Evolutionary conservation across 2,113 vertebrate genomes (phyloP).

Genomic region (Pleuronectes platessa): DNA sequence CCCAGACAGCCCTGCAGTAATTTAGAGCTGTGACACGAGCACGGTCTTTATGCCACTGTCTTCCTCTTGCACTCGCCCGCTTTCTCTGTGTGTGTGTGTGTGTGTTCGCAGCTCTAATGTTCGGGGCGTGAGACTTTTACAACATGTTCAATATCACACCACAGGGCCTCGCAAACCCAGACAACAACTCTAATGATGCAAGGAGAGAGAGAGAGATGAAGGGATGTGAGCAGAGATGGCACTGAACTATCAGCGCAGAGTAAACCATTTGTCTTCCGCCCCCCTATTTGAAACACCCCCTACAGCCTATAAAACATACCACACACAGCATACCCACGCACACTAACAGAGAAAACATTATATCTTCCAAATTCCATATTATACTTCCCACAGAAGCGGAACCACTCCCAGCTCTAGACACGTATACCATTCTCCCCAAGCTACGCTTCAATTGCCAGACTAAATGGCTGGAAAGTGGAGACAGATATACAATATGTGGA

Average conservation of each 20-base stretch:
- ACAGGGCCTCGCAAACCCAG: conserved; percentile 65
- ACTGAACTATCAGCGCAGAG: conserved; percentile 67
- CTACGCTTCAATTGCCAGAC: conserved; percentile 51
- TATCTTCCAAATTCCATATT: conserved; percentile 55
- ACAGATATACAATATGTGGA: conserved; percentile 37
- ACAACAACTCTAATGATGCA: conserved; percentile 68
- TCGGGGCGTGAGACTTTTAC: conserved; percentile 73
- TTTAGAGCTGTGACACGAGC: conserved; percentile 55
- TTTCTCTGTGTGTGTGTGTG: conserved; percentile 15
- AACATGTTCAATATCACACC: conserved; percentile 77
- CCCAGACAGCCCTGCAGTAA: conserved; percentile 71
- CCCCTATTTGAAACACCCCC: conserved; percentile 63
- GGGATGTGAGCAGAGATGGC: conserved; percentile 56
- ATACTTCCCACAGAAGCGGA: conserved; percentile 47
- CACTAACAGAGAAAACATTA: conserved; percentile 55
- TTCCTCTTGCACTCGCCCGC: background rate
- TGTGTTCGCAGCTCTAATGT: conserved; percentile 67
- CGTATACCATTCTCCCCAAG: conserved; percentile 23
- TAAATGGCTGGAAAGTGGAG: conserved; percentile 39
- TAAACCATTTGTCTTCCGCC: conserved; percentile 73
- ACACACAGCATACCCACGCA: conserved; percentile 54
- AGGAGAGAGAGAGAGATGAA: conserved; percentile 44
- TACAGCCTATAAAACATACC: conserved; percentile 65
- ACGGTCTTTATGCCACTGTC: conserved; percentile 24
- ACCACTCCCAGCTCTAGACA: conserved; percentile 33